Base-by-base conservation (phyloP, 2,113 vertebrate species). In the Centropus bengalensis region DNA sequence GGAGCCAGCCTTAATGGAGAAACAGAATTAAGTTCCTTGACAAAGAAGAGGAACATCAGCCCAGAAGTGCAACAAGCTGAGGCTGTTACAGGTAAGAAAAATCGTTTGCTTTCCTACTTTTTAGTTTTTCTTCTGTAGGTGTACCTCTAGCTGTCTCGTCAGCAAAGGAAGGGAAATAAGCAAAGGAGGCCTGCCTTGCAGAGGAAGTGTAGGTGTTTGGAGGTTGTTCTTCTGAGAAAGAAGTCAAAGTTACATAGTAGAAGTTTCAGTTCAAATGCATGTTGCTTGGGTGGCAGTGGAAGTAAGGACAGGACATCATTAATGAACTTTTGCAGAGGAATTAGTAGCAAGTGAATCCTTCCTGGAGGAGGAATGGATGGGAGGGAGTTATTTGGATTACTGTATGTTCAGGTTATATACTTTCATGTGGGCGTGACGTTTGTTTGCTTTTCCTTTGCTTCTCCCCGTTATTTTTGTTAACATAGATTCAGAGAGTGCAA, bases 51-150 rank as follows among this genome's bases (percentile, higher is more conserved):
- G 82, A 56, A 63, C 16, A 5, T 73, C 60, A 75, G 47, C 49
- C 33, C 10, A 1, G 66, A 55, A 17, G 15, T 27, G 14, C 85
- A 45, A 38, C 82, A 5, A 71, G 42, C 77, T 19, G 83, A 93
- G 33, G 49, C 63, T 40, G 54, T 58, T 69, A 47, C 92, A 97
- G 98, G 98, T 98, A 96, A 89, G 98, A 64, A 74, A 94, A 90
- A 60, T 73, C 14, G 22, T 2, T 45, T 82, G 59, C 10, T 51
- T 32, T 74, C 10, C 33, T 71, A 2, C 60, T 55, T 80, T 44
- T n/a, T n/a, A 36, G 11, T 9, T 64, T 76, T 70, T 16, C 20
- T 22, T 88, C 68, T 56, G 20, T 66, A 47, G 64, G 10, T 10
- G 0, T 86, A 33, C 69, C 20, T 85, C 13, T 67, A 26, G 40